Percentiles rank a stretch among this genome's conserved stretches.
Evolutionary conservation across 2,113 vertebrate species (phyloP).

Genomic region (zebrafish (Danio rerio)): DNA sequence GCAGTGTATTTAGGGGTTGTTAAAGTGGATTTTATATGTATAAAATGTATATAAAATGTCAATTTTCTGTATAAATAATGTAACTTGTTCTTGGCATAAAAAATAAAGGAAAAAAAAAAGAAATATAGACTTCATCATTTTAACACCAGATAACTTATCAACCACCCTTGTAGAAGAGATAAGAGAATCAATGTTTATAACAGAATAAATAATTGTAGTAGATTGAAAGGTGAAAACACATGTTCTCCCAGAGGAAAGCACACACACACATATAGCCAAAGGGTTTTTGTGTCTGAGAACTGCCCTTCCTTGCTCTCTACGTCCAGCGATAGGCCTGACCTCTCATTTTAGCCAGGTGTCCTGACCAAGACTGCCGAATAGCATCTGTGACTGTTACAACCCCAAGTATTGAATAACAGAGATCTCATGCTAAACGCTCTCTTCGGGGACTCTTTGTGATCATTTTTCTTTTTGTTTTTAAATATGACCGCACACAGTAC

Average conservation of each 20-base stretch:
- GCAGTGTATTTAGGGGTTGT: too few species aligned
- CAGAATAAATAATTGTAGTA: too few species aligned
- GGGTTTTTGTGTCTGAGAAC: slow-evolving; percentile 40
- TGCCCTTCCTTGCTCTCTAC: slow-evolving; percentile 27
- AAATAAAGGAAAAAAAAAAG: too few species aligned
- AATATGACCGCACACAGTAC: neutral
- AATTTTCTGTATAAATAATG: too few species aligned
- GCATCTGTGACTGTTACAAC: slow-evolving; percentile 36
- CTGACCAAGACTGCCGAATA: neutral
- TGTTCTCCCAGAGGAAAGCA: slow-evolving; percentile 47
- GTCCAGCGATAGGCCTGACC: slow-evolving; percentile 20
- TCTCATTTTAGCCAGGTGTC: slow-evolving; percentile 40
- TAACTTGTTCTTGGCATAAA: too few species aligned
- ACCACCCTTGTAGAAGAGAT: too few species aligned
- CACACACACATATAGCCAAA: slow-evolving; percentile 47
- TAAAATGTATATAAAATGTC: too few species aligned
- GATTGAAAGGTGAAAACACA: slow-evolving; percentile 47
- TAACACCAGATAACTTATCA: too few species aligned
- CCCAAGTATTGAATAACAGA: neutral
- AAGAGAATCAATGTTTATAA: too few species aligned
- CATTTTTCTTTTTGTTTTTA: neutral
- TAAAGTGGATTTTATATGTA: too few species aligned
- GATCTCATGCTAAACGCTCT: neutral
- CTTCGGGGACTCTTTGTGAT: neutral
- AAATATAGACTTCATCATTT: too few species aligned